Base-by-base conservation (phyloP, 2,888 invertebrate species). In the Nemotelus nigrinus region DNA sequence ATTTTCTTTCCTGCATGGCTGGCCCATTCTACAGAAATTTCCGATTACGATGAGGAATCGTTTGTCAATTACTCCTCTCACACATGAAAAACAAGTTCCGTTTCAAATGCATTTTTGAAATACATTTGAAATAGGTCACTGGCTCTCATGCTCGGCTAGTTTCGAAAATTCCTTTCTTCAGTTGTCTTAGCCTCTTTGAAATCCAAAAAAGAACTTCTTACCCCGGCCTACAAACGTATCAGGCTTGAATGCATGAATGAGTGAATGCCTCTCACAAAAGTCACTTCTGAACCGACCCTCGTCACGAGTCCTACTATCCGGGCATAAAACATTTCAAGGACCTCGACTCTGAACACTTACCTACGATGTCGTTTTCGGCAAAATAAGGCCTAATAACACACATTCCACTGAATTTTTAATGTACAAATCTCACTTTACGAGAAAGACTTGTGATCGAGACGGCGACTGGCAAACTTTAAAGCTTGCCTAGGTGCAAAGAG, bases 371-470 rank as follows among this genome's bases (percentile, higher is more conserved):
- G 45, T 65, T 65, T 47, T 45, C 44, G 41, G 47, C 65, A 8
- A 65, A 65, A 65, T 65, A 45, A 65, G 41, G 65, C 53, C 53
- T 44, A 53, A 68, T 53, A 68, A 68, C 48, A 68, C 25, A 25
- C 39, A 68, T 39, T 68, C 53, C 50, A 48, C 53, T 68, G 48
- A 48, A 68, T 68, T 48, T 53, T 68, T 68, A 68, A 68, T 68
- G 68, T 63, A 53, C n/a, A 68, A 68, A 68, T 68, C 39, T 68
- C 48, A 50, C 5, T 39, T 39, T 41, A 41, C 3, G 4, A 53
- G 53, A 53, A 53, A 63, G 5, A n/a, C 43, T 63, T 53, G 39
- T 39, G 53, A 68, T 7, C 53, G 53, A 53, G 53, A 3, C 39
- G 43, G 8, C 8, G 43, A 63, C 39, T 25, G 25, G 25, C 25